Percentiles rank a stretch among this genome's conserved stretches.
These are phyloP conservation scores for Myiagra hebetior DNA, from an alignment of 2,113 vertebrate species.

Conservation along the genomic window DNA sequence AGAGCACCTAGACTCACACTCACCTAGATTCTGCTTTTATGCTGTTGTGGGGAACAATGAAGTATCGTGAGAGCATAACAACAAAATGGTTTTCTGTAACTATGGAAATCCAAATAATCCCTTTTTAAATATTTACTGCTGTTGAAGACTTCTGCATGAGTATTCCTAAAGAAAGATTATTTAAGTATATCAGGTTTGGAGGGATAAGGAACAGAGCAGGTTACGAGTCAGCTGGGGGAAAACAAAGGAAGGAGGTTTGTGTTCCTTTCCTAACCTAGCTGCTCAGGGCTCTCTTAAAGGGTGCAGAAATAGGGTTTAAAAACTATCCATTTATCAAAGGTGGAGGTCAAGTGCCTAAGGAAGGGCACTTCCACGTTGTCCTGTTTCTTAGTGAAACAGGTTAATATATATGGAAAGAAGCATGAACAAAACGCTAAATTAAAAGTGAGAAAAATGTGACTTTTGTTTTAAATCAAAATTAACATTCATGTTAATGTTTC, in stretches of 20 bases:
- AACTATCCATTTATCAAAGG: not conserved
- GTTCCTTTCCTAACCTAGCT: not conserved
- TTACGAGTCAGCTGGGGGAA: not conserved
- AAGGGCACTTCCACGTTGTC: not conserved
- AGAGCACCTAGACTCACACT: too few relatives aligned
- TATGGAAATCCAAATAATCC: not conserved
- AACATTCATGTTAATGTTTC: not conserved
- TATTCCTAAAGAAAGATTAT: not conserved
- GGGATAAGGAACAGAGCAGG: not conserved
- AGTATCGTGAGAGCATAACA: not conserved
- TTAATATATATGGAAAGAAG: too few relatives aligned
- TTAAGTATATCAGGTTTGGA: not conserved
- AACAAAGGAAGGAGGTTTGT: not conserved
- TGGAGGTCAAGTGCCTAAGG: not conserved
- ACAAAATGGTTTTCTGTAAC: not conserved
- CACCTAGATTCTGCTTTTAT: too few relatives aligned
- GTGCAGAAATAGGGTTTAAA: not conserved
- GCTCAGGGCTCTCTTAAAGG: not conserved
- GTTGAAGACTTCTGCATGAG: not conserved
- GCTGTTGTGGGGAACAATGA: too few relatives aligned
- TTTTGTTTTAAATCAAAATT: not conserved
- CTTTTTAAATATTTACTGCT: not conserved
- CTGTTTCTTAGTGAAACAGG: not conserved
- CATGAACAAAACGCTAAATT: not conserved
- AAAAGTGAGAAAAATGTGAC: not conserved